These are phyloP conservation scores for Parnassius mnemosyne DNA, from an alignment of 2,888 invertebrate genomes.

Conservation along the genomic window DNA sequence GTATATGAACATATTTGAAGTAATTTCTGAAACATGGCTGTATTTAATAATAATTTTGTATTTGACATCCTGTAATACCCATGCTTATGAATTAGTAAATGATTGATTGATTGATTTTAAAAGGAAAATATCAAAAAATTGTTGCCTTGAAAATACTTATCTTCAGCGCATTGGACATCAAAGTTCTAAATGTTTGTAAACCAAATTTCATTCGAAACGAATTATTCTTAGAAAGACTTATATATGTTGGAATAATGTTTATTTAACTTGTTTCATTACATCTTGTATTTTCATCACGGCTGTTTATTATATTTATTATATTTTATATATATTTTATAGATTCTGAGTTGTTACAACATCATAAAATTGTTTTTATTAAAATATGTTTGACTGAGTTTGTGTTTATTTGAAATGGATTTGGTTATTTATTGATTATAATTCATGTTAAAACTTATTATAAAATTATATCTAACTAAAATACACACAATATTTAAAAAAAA, in stretches of 20 bases:
- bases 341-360: constrained; percentile 11
- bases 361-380: constrained; percentile 21
- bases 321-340: constrained; percentile 15
- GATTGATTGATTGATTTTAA: no score
- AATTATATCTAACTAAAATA: no score
- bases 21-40: no score
- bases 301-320: constrained; percentile 7
- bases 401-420: constrained; percentile 18
- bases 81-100: no score
- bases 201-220: neutral
- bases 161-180: no score
- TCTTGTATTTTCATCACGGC: neutral
- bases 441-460: no score
- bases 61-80: no score
- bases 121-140: no score
- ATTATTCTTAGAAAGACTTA: neutral
- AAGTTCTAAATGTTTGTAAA: neutral
- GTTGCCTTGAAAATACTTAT: no score
- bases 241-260: constrained; percentile 10
- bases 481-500: no score
- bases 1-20: no score
- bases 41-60: no score
- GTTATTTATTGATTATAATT: neutral
- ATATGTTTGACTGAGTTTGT: constrained; percentile 1
- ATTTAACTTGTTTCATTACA: constrained; percentile 12